Evolutionary conservation across 2,113 vertebrate species (phyloP), one percentile per base, ranked within the genome.

Genomic region (Dromas ardeola): DNA sequence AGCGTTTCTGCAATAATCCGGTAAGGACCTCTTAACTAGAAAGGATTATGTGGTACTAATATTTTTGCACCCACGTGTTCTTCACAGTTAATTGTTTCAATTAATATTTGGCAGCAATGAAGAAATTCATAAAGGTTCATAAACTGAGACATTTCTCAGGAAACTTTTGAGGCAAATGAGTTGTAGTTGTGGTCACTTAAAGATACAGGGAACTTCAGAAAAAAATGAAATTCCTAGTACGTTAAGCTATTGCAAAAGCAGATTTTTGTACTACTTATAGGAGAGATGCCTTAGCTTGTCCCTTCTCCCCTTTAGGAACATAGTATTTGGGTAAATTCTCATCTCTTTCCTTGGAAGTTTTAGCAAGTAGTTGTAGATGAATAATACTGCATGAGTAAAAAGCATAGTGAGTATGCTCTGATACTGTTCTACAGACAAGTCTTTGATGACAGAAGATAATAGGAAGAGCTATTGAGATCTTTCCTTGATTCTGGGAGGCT

Each of bases 31-130:
- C 97, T 98, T 98, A 98, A 97, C 95, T 96, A 97, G 95, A 87
- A 98, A 97, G 96, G 98, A 98, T 98, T 98, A 98, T 96, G 96
- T 71, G 81, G 84, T 95, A 78, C 96, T 98, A 97, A 98, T 97
- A 97, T 97, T 94, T 90, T 81, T 67, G 62, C 71, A 95, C 93
- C 95, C 96, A 96, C 73, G 26, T 87, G 86, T 93, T 97, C 95
- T 92, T 96, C 92, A 83, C 93, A 96, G 95, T 97, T 98, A 98
- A 98, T 98, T 98, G 97, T 98, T 98, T 98, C 96, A 96, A 96
- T 98, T 98, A 98, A 97, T 98, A 97, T 96, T 96, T 98, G 98
- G 97, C 97, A 97, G 85, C 90, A 74, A 11, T 90, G 58, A 94
- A 97, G 91, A 96, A 88, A 81, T 81, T 84, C 89, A 66, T 52